These are phyloP conservation scores for Tachuris rubrigastra DNA, from an alignment of 2,113 vertebrate genomes.

Conservation along the genomic window DNA sequence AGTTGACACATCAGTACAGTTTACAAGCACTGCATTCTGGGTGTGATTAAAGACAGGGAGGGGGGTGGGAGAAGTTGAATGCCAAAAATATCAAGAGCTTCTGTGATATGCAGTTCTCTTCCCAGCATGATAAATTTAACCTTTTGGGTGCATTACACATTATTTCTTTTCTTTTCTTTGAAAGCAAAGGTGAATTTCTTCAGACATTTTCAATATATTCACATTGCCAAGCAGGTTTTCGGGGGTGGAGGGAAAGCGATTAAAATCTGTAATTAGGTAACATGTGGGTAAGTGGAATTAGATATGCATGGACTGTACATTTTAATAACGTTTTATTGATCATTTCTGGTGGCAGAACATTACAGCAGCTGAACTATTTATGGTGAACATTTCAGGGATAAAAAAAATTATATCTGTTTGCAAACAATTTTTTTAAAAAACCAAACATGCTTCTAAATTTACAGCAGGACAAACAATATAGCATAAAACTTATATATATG, in stretches of 20 bases:
- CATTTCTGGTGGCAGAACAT: constrained; percentile 51
- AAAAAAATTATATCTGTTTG: constrained; percentile 4
- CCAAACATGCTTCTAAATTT: constrained; percentile 18
- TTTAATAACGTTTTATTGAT: constrained; percentile 67
- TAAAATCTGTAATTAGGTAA: constrained; percentile 68
- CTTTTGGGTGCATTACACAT: neutral
- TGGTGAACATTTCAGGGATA: constrained; percentile 44
- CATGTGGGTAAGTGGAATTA: constrained; percentile 59
- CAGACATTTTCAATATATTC: neutral
- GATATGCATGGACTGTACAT: constrained; percentile 58
- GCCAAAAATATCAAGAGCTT: constrained; percentile 72
- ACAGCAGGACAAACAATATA: neutral
- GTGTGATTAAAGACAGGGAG: constrained; percentile 71
- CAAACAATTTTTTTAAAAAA: constrained; percentile 23
- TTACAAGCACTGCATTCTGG: constrained; percentile 75
- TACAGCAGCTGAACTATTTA: constrained; percentile 51
- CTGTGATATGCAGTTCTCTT: constrained; percentile 57
- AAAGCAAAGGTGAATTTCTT: constrained; percentile 23
- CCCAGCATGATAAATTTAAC: constrained; percentile 55
- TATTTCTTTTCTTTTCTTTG: constrained; percentile 35
- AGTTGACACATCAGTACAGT: constrained; percentile 74
- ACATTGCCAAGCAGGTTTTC: neutral
- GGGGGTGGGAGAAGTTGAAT: constrained; percentile 65
- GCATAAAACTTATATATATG: neutral
- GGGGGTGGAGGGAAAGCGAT: constrained; percentile 40